Evolutionary conservation across 2,113 vertebrate species (phyloP).

Genomic region (Cebidichthys violaceus): DNA sequence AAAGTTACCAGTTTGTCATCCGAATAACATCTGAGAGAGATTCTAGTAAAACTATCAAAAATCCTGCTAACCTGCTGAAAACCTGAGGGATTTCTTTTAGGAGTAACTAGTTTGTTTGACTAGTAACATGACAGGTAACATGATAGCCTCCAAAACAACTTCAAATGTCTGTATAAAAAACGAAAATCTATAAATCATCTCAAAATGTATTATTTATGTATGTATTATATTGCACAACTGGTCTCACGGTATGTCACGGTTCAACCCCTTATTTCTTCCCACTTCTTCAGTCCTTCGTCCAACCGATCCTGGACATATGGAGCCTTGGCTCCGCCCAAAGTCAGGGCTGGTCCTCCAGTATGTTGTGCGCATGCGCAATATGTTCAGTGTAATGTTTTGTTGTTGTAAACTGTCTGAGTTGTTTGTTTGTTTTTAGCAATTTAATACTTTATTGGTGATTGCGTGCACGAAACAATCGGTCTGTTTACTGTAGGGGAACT

Average conservation of each 20-base stretch:
- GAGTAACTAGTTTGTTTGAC: background rate
- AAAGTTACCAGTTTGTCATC: background rate
- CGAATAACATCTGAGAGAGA: background rate
- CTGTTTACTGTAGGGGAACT: background rate
- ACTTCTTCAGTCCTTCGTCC: background rate
- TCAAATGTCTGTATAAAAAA: background rate
- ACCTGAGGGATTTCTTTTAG: background rate
- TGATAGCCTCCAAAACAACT: background rate
- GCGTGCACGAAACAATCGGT: too few relatives aligned
- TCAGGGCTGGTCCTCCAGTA: background rate
- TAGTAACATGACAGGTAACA: background rate
- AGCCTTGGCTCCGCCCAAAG: background rate
- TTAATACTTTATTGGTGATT: background rate
- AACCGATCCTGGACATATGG: background rate
- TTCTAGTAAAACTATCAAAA: background rate
- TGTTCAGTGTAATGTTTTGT: background rate
- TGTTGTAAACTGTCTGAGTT: background rate
- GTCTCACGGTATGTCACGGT: background rate
- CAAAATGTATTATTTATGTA: too few relatives aligned
- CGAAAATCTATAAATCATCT: background rate
- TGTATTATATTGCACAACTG: background rate
- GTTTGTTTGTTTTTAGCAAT: too few relatives aligned
- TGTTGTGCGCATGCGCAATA: background rate
- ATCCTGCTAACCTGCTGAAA: background rate
- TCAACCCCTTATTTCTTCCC: background rate